Evolutionary conservation across 2,797 vertebrate genomes (phyloP), one percentile per base, ranked within the genome.

Genomic region (Varecia variegata): DNA sequence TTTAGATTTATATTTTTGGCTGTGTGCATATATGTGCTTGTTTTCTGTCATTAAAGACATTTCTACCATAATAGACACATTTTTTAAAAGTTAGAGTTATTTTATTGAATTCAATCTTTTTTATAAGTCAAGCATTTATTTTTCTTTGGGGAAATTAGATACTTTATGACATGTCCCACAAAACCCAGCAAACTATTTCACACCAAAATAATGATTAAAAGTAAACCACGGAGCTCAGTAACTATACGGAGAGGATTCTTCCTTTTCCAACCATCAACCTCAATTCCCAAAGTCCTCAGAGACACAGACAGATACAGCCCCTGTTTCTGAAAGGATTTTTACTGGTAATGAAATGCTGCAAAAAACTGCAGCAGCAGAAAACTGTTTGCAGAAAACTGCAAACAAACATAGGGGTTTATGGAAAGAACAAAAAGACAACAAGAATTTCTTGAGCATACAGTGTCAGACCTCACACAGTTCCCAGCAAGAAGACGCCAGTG

Each of bases 131-230:
- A 87, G 21, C 30, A 74, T 60, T 74, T 68, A 43, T 30, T 20
- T 52, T 73, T 80, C 70, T 62, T 88, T 2, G 71, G 35, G 45
- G 35, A 77, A 87, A 94, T 73, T 47, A 18, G 21, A n/a, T 96
- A 94, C 43, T 92, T 92, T 54, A 45, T 77, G 47, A 87, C 60
- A 93, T 35, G 93, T 88, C 35, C 65, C 67, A 88, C 67, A 90
- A 90, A 94, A 79, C n/a, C 76, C 40, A 93, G 25, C 21, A 96
- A 94, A 32, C 8, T 54, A 68, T 87, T 58, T 95, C 84, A 85
- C 68, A 71, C 30, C 58, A 88, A 96, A 94, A 90, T 76, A 92
- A 91, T 88, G 50, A 92, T 47, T 80, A 82, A 79, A 85, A 89
- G 47, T 92, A 83, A 96, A 95, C n/a, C 80, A 82, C 40, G 65